Percentiles rank a stretch among this genome's conserved stretches.
Evolutionary conservation across 92 coral and sea anemone species (phyloP).

Genomic region (Parazoanthus darwini): DNA sequence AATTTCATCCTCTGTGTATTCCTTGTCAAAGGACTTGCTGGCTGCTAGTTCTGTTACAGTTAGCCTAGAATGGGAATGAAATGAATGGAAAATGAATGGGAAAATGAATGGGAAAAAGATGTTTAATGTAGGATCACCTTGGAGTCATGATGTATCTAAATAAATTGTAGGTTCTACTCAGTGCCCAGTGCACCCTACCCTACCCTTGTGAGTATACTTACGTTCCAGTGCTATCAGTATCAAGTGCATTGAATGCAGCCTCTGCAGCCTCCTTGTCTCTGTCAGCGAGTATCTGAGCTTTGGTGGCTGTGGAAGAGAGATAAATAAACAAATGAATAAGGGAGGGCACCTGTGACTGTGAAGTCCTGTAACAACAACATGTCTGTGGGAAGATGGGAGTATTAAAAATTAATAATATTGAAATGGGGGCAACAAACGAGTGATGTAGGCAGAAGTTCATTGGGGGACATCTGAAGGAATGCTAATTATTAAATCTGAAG

Average conservation of each 20-base stretch:
- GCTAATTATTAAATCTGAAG: neutral
- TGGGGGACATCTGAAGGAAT: neutral
- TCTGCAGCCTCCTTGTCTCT: constrained; percentile 75
- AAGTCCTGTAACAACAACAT: too few species aligned
- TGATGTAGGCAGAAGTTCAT: too few species aligned
- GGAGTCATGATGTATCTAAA: too few species aligned
- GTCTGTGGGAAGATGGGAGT: too few species aligned
- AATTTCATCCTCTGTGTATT: constrained; percentile 89
- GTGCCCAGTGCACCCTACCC: neutral
- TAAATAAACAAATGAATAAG: neutral
- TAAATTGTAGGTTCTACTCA: neutral
- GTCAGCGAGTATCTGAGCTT: constrained; percentile 77
- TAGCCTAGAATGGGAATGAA: constrained; percentile 45
- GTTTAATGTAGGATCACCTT: neutral
- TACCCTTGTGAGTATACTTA: constrained; percentile 27
- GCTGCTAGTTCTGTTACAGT: constrained; percentile 73
- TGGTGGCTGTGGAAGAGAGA: constrained; percentile 59
- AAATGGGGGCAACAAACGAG: too few species aligned
- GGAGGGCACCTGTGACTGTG: neutral
- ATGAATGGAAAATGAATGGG: neutral
- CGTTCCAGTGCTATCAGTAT: constrained; percentile 79
- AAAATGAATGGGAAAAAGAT: neutral
- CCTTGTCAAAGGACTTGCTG: constrained; percentile 77
- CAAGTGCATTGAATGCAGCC: constrained; percentile 75
- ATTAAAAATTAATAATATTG: too few species aligned